A percentile compares a stretch with the other conserved stretches of the same genome.
These are phyloP conservation scores for Diabrotica virgifera DNA, from an alignment of 1,140 invertebrate genomes.

Conservation along the genomic window DNA sequence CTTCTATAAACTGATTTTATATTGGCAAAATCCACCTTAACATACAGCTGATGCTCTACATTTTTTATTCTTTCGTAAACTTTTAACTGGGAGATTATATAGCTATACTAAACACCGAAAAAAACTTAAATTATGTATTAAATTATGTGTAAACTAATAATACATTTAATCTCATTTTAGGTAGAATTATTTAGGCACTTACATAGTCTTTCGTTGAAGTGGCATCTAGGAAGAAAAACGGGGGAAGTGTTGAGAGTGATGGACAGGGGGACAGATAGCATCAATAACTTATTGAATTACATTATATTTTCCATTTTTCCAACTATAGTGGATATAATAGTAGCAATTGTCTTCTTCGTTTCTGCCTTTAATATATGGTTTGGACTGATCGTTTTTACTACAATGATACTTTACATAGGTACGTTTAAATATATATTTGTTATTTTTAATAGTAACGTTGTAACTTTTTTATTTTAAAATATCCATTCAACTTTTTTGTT, in stretches of 20 bases:
- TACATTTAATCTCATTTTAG: slow-evolving; percentile 46
- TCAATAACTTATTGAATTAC: slow-evolving; percentile 88
- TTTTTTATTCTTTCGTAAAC: too few species aligned
- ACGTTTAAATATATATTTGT: slow-evolving; percentile 46
- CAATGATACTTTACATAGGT: slow-evolving; percentile 92
- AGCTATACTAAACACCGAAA: too few species aligned
- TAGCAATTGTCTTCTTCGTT: slow-evolving; percentile 90
- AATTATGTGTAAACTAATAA: too few species aligned
- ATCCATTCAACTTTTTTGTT: too few species aligned
- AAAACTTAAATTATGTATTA: too few species aligned
- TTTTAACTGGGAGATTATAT: too few species aligned
- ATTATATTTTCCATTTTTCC: slow-evolving; percentile 86
- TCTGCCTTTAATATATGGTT: slow-evolving; percentile 89
- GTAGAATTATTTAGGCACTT: slow-evolving; percentile 80
- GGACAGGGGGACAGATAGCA: slow-evolving; percentile 93
- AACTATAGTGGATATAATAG: slow-evolving; percentile 86
- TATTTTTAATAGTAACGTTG: too few species aligned
- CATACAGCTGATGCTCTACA: too few species aligned
- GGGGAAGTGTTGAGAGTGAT: slow-evolving; percentile 92
- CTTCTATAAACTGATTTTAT: too few species aligned
- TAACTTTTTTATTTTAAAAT: background rate
- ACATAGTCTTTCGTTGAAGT: slow-evolving; percentile 79
- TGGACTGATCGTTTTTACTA: slow-evolving; percentile 88
- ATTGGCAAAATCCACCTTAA: too few species aligned
- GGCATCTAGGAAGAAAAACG: slow-evolving; percentile 92